Percentiles rank a stretch among this genome's conserved stretches.
Conservation (phyloP, 2,113 vertebrate genomes). For the Semicossyphus pulcher region DNA sequence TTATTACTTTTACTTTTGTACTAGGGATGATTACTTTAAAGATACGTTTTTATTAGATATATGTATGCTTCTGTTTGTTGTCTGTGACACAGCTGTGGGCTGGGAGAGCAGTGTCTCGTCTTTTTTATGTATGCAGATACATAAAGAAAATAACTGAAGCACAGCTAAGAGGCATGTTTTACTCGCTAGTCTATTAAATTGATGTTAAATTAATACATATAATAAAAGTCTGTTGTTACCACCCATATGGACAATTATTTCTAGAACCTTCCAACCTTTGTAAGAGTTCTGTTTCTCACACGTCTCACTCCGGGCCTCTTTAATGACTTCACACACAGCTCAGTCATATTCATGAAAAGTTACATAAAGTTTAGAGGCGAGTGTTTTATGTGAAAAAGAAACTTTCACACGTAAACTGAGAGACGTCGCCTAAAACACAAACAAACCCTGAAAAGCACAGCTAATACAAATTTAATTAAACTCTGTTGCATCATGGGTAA, state of each 20-base stretch:
- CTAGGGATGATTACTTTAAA: no score
- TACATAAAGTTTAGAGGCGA: constrained; percentile 8
- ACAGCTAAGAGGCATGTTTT: not conserved
- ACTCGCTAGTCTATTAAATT: not conserved
- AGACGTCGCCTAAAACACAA: constrained; percentile 6
- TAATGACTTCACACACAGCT: not conserved
- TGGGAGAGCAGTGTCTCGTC: no score
- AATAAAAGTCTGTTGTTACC: not conserved
- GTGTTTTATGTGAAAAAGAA: not conserved
- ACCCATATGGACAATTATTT: not conserved
- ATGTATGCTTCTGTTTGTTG: no score
- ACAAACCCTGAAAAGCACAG: constrained; percentile 20
- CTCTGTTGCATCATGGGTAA: not conserved
- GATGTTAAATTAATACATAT: not conserved
- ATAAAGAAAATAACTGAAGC: no score
- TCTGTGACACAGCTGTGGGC: no score
- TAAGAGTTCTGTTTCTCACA: not conserved
- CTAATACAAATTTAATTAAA: constrained; percentile 18
- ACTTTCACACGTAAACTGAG: not conserved
- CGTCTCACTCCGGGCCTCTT: not conserved
- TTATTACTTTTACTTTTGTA: no score
- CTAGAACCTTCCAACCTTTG: not conserved
- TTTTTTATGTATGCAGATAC: no score
- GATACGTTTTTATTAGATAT: no score
- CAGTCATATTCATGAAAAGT: not conserved